Evolutionary conservation across 2,113 vertebrate species (phyloP).

Genomic region (Acrocephalus kingi): DNA sequence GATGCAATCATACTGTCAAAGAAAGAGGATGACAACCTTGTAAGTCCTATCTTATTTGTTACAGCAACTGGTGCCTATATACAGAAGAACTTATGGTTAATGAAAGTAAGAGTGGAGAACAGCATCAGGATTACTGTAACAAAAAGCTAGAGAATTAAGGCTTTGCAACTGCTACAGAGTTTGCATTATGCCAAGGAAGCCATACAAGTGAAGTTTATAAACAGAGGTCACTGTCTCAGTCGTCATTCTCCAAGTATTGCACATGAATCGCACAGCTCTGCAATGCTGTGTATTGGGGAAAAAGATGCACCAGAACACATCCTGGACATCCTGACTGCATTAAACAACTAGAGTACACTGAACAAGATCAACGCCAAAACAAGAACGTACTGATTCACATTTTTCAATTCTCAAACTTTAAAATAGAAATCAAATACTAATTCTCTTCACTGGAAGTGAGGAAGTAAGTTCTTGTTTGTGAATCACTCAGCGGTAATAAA

Average conservation of each 20-base stretch:
- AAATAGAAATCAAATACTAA: not conserved
- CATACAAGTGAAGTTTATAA: not conserved
- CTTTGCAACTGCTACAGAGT: not conserved
- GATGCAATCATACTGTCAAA: not conserved
- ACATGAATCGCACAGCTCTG: not conserved
- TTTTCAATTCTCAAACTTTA: not conserved
- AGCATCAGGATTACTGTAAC: not conserved
- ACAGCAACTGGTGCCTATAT: not conserved
- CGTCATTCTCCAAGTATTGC: not conserved
- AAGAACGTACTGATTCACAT: not conserved
- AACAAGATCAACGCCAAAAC: not conserved
- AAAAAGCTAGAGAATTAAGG: not conserved
- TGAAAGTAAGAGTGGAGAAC: not conserved
- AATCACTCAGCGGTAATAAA: not conserved
- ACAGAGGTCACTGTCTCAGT: not conserved
- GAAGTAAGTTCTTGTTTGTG: not conserved
- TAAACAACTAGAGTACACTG: not conserved
- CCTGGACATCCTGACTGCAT: not conserved
- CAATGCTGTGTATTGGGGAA: not conserved
- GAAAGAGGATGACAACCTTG: not conserved
- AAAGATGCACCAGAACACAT: not conserved
- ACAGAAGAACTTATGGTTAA: not conserved
- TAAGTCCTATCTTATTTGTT: not conserved
- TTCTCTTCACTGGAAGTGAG: not conserved
- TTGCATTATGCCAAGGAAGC: not conserved